Evolutionary conservation across 2,888 invertebrate species (phyloP).

Genomic region (Fragum whitleyi): DNA sequence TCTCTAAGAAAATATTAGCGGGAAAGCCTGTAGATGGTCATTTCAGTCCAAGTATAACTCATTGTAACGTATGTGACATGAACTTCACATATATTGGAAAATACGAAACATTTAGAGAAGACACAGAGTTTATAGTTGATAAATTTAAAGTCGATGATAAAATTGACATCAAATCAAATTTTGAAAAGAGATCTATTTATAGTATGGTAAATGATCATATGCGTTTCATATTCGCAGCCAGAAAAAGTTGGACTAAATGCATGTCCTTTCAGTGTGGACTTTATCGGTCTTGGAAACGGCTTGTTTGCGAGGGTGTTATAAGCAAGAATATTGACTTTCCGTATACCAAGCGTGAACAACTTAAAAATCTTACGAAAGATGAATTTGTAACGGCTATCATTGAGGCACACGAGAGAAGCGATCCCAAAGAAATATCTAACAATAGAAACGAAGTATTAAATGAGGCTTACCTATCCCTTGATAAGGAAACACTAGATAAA

Average conservation of each 20-base stretch:
- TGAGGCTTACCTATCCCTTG: neutral
- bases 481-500: neutral
- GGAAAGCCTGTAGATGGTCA: too few relatives aligned
- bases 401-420: neutral
- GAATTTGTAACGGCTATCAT: neutral
- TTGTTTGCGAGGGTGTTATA: neutral
- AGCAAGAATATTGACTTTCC: neutral
- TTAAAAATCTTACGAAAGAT: neutral
- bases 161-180: neutral
- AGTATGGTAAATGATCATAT: neutral
- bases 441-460: neutral
- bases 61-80: neutral
- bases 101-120: neutral
- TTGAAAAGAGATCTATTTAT: neutral
- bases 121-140: neutral
- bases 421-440: neutral
- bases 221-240: neutral
- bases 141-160: neutral
- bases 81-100: neutral
- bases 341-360: neutral
- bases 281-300: neutral
- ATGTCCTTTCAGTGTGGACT: neutral
- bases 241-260: neutral
- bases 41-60: neutral
- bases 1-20: too few relatives aligned